Base-by-base conservation (phyloP, 2,888 invertebrate genomes). In the Temnothorax unifasciatus region DNA sequence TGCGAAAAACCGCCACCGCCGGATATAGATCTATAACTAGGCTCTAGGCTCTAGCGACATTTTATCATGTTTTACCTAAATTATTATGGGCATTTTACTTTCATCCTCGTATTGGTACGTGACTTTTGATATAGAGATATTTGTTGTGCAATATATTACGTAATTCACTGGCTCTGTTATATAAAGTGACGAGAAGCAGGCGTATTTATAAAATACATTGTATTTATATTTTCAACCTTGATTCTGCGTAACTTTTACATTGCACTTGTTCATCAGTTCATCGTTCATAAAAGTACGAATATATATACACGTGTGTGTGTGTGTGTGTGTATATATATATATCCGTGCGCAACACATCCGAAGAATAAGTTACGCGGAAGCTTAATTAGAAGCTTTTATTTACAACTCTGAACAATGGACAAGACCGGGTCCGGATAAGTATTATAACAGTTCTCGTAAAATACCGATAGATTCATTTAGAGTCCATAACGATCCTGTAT, bases 401-500 rank as follows among this genome's bases (percentile, higher is more conserved):
- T 94, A 93, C 93, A 94, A 89, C 91, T 88, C 90, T 92, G 91
- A 92, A 91, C 91, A 93, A 92, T 90, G 88, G 85, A 92, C 90
- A 91, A 89, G 89, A 91, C 90, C 74, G 85, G 1, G 86, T 87
- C 85, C 89, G 87, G 86, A 71, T 86, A 89, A 87, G 84, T 92
- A 87, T 86, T 4, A 59, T 91, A 92, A 93, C 93, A 93, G 91
- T 89, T 82, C 86, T 89, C 88, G 79, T 89, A 85, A 89, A 87
- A 88, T 87, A 89, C 88, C 34, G 86, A 84, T 89, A 82, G 64
- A 84, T 90, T 84, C 79, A 71, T 87, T 93, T 92, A 94, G 76
- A 95, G 89, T 90, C 94, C 94, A 85, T 94, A 95, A 90, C 95
- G 93, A 86, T 95, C 99, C 96, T 99, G 99, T 94, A 99, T 96